Base-by-base conservation (phyloP, 2,113 vertebrate genomes). In the Thamnaconus septentrionalis region DNA sequence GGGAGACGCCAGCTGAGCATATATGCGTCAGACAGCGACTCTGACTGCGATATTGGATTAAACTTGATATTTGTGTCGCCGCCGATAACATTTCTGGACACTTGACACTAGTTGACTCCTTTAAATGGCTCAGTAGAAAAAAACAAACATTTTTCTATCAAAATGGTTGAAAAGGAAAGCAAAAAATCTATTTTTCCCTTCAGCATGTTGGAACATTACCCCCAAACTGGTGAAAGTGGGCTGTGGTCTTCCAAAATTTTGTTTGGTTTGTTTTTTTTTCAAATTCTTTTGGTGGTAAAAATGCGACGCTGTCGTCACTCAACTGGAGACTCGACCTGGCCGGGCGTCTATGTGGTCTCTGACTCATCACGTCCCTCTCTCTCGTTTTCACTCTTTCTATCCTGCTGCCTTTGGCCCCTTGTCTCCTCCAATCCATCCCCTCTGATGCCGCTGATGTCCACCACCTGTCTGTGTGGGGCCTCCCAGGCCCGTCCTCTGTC, bases 391-490 rank as follows among this genome's bases (percentile, higher is more conserved):
- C n/a, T 56, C 62, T 64, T 55, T 69, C 67, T 53, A 64, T 68
- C 43, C 50, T 12, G n/a, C 18, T 52, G 6, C 58, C 61, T 58
- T 73, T 41, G 73, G 39, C 73, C 64, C 83, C 80, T 63, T 45
- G 9, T 49, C 64, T 53, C 8, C 18, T 47, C 7, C 64, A 41
- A 49, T 43, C 74, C 51, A 56, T 49, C 64, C 46, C 7, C 46
- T 12, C 58, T 46, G 9, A 65, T 64, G 53, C 2, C 18, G 60
- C 70, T 87, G 85, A 90, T 87, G 80, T 84, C 80, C 78, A 86
- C 84, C 88, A 90, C 88, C 88, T 90, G 88, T 90, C 85, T 80
- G 62, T 8, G 49, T 82, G 87, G 85, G 88, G 89, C 88, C 84
- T 88, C 87, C 83, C 87, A 88, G 66, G 55, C 75, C 82, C 76